Base-by-base conservation (phyloP, 2,113 vertebrate genomes). In the Tenrec ecaudatus region DNA sequence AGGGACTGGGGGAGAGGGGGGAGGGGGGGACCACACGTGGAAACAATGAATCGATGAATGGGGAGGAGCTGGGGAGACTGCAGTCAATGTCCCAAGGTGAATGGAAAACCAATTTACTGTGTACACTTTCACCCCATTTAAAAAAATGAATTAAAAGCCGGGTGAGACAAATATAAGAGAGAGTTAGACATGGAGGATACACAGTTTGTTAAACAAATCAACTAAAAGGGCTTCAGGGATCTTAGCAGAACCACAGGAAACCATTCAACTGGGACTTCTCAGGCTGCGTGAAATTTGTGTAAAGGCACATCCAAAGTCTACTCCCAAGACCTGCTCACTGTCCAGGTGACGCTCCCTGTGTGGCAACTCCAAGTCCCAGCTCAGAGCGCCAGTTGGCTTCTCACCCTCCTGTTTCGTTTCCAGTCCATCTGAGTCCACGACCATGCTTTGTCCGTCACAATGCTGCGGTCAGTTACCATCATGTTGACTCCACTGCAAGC, bases 251-350 rank as follows among this genome's bases (percentile, higher is more conserved):
- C 60, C 60, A 62, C 22, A 62, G 60, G 60, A 62, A 62, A 62
- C 60, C 60, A 62, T 20, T 62, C 60, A 62, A 62, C 8, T 62
- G 60, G 22, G 16, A 62, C 3, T 62, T 22, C 60, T 23, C 60
- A 62, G 60, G 60, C 60, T 62, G 60, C 8, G 60, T 62, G 60
- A 62, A 62, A 62, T 22, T 19, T 20, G 16, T 62, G 3, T 62
- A 62, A 62, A 62, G 77, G 53, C 73, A 73, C 7, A 2, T 40
- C 20, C 33, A 76, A 47, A 62, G 14, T 19, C 33, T 6, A 14
- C 2, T 17, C 27, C 15, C 22, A 0, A 31, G 22, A 60, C 33
- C 64, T 1, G 1, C 4, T 11, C 57, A 25, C 0, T 68, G 53
- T 68, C 40, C 31, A 12, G 4, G 69, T 0, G 0, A 66, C 88